Evolutionary conservation across 2,888 invertebrate species (phyloP).

Genomic region (Hemicrepidius hirtus): DNA sequence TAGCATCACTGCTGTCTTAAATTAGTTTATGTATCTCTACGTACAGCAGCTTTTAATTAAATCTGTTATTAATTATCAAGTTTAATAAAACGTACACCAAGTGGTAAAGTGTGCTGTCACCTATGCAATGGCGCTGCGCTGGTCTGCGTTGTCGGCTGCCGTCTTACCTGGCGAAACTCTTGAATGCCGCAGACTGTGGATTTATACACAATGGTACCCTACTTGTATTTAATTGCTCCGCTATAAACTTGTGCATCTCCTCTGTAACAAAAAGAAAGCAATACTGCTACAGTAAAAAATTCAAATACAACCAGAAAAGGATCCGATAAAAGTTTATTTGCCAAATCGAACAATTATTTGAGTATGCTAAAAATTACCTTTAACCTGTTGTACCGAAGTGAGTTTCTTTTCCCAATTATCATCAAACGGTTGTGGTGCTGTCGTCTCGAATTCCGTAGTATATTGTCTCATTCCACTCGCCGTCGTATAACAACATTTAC

Average conservation of each 20-base stretch:
- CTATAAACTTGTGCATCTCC: conserved; percentile 99
- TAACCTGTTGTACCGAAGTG: conserved; percentile 93
- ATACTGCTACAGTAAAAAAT: neutral
- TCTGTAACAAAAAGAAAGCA: conserved; percentile 78
- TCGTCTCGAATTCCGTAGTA: conserved; percentile 93
- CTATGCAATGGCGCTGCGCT: conserved; percentile 74
- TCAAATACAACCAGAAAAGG: too few relatives aligned
- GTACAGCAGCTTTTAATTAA: conserved; percentile 24
- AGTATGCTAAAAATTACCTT: conserved; percentile 80
- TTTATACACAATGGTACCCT: conserved; percentile 99
- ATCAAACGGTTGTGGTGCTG: conserved; percentile 93
- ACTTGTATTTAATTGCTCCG: conserved; percentile 95
- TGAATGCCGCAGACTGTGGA: conserved; percentile 99
- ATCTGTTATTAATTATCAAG: neutral
- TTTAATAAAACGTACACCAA: conserved; percentile 66
- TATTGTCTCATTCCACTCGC: conserved; percentile 88
- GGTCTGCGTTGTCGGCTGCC: conserved; percentile 69
- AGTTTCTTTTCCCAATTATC: conserved; percentile 98
- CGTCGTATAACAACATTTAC: conserved; percentile 95
- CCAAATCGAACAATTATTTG: too few relatives aligned
- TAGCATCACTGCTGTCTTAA: neutral
- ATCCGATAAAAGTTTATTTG: too few relatives aligned
- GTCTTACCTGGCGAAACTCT: conserved; percentile 99
- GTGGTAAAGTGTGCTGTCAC: conserved; percentile 70
- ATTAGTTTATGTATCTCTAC: conserved; percentile 7